A percentile compares a stretch with the other conserved stretches of the same genome.
Evolutionary conservation across 2,797 vertebrate species (phyloP).

Genomic region (Eupleurogrammus muticus): DNA sequence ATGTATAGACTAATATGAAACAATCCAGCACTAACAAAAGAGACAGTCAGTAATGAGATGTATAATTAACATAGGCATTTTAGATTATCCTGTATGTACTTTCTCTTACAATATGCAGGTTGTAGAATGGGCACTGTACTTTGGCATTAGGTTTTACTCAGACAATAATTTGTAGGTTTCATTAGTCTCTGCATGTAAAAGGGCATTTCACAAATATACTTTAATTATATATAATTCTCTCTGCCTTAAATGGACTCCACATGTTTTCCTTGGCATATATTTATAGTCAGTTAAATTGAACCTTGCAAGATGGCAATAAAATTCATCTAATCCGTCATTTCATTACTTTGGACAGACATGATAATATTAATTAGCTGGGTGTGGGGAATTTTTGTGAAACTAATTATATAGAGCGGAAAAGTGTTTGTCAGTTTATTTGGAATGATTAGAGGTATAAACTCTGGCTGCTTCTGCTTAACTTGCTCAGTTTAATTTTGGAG

Average conservation of each 20-base stretch:
- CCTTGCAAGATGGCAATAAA: slow-evolving; percentile 11
- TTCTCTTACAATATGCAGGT: neutral
- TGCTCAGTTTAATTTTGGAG: slow-evolving; percentile 73
- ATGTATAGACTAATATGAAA: neutral
- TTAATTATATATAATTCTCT: slow-evolving; percentile 13
- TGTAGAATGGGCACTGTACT: neutral
- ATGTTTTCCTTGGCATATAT: slow-evolving; percentile 24
- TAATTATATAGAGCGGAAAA: slow-evolving; percentile 76
- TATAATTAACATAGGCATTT: neutral
- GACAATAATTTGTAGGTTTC: slow-evolving; percentile 7
- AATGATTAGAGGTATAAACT: slow-evolving; percentile 78
- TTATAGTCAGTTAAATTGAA: slow-evolving; percentile 33
- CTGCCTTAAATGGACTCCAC: slow-evolving; percentile 4
- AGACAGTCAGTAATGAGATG: neutral
- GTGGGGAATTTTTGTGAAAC: slow-evolving; percentile 75
- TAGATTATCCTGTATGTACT: neutral
- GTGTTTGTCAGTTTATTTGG: slow-evolving; percentile 68
- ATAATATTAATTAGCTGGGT: slow-evolving; percentile 79
- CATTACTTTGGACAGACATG: slow-evolving; percentile 64
- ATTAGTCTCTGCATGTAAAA: slow-evolving; percentile 7
- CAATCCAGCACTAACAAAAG: neutral
- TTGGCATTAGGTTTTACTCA: neutral
- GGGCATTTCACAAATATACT: slow-evolving; percentile 16
- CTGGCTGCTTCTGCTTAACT: slow-evolving; percentile 65
- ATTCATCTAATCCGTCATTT: slow-evolving; percentile 65